Evolutionary conservation across 1,140 invertebrate genomes (phyloP), one percentile per base, ranked within the genome.

Genomic region (Ooceraea biroi): DNA sequence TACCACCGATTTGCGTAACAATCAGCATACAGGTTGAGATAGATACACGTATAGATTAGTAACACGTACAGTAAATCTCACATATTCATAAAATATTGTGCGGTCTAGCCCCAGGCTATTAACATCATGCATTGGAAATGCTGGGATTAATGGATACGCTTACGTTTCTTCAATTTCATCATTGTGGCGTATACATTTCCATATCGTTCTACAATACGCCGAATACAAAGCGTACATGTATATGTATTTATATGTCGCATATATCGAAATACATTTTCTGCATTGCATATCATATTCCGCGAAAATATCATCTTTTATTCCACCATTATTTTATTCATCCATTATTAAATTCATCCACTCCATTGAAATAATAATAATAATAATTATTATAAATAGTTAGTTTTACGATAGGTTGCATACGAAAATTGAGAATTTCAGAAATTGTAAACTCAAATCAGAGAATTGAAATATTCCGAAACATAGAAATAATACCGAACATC

Each of bases 1-100:
- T 68, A 61, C 60, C 44, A 25, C 48, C 36, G 55, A 71, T 65
- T 57, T 57, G 76, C 82, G 57, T 84, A 74, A 74, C 83, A 66
- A 66, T 58, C 52, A 25, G 8, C 73, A 50, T 27, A 36, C 10
- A 44, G 17, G 7, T 69, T 57, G 57, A 71, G 71, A 57, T 80
- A 44, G 76, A 80, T 46, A 30, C 50, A n/a, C n/a, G n/a, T n/a
- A n/a, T n/a, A n/a, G n/a, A n/a, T n/a, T n/a, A n/a, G 22, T 19
- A 76, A 65, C 44, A 14, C 3, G 17, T 55, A 44, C 17, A 57
- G 14, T 44, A 55, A 77, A 69, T 78, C 25, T 57, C 41, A 7
- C 17, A 22, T 17, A n/a, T 0, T 58, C 3, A 19, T 78, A 78
- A 78, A 78, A 57, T 78, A 78, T 78, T 68, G 25, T 25, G 50